These are phyloP conservation scores for Sthenelais limicola DNA, from an alignment of 2,888 invertebrate species.

Conservation along the genomic window DNA sequence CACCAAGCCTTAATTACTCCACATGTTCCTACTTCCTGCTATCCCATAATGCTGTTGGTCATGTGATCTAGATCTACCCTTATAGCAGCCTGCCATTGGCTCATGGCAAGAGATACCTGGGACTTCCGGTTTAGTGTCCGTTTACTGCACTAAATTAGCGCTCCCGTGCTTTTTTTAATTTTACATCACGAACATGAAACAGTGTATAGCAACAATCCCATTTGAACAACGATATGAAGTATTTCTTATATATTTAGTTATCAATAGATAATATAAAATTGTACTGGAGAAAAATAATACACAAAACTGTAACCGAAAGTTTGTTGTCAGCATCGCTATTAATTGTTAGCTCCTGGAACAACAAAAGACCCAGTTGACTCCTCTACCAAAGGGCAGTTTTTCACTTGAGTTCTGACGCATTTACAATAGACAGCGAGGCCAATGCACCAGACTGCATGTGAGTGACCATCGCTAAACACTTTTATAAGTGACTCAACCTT, in stretches of 20 bases:
- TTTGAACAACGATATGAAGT: constrained; percentile 29
- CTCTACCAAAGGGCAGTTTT: too few relatives aligned
- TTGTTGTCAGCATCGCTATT: neutral
- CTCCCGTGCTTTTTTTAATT: neutral
- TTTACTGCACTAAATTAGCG: neutral
- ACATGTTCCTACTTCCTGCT: constrained; percentile 8
- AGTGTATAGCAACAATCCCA: constrained; percentile 33
- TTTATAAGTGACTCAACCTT: too few relatives aligned
- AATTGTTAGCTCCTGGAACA: too few relatives aligned
- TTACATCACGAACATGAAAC: constrained; percentile 24
- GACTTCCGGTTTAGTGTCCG: neutral
- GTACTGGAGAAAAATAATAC: constrained; percentile 28
- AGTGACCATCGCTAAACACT: too few relatives aligned
- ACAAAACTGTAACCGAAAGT: constrained; percentile 23
- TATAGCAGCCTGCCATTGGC: constrained; percentile 30
- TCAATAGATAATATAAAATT: constrained; percentile 31
- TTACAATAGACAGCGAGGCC: too few relatives aligned
- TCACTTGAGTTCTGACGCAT: too few relatives aligned
- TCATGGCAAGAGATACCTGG: constrained; percentile 30
- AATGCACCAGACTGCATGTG: too few relatives aligned
- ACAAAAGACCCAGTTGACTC: too few relatives aligned
- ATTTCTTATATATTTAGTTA: neutral
- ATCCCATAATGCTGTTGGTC: constrained; percentile 39
- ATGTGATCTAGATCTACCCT: constrained; percentile 30
- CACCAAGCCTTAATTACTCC: too few relatives aligned